Conservation (phyloP, 2,888 invertebrate species). For the Chloroclystis v-ata region DNA sequence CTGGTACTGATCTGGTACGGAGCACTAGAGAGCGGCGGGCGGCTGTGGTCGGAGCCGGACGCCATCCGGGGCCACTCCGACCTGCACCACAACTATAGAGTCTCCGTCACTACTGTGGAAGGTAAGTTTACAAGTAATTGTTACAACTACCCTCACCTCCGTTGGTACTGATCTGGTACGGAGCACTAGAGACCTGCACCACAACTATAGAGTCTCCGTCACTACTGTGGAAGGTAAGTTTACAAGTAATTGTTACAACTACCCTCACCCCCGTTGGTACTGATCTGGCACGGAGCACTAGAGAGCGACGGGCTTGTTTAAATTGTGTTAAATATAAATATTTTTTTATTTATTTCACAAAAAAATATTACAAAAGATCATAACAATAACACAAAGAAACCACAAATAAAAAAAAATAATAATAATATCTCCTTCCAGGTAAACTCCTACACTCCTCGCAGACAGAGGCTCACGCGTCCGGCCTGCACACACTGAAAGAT, state of each 20-base stretch:
- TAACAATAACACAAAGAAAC: too few species aligned
- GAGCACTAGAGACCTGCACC: conserved; percentile 80
- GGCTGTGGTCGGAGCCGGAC: conserved; percentile 76
- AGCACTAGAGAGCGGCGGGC: conserved; percentile 83
- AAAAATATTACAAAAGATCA: too few species aligned
- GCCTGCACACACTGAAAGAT: conserved; percentile 85
- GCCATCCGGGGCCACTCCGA: conserved; percentile 81
- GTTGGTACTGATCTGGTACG: conserved; percentile 88
- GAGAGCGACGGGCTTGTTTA: too few species aligned
- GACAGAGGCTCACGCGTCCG: conserved; percentile 83
- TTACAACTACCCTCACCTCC: conserved; percentile 56
- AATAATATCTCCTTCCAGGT: too few species aligned
- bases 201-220: too few species aligned
- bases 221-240: conserved; percentile 17
- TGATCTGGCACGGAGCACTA: conserved; percentile 90
- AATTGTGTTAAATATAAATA: too few species aligned
- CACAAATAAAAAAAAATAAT: too few species aligned
- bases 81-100: too few species aligned
- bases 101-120: conserved; percentile 5
- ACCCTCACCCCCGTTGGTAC: conserved; percentile 75
- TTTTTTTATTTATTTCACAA: too few species aligned
- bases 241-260: conserved; percentile 37
- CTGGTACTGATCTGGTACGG: conserved; percentile 89
- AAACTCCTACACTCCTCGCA: conserved; percentile 83
- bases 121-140: too few species aligned